Conservation (phyloP, 2,888 invertebrate species). For the Norana najaformis region DNA sequence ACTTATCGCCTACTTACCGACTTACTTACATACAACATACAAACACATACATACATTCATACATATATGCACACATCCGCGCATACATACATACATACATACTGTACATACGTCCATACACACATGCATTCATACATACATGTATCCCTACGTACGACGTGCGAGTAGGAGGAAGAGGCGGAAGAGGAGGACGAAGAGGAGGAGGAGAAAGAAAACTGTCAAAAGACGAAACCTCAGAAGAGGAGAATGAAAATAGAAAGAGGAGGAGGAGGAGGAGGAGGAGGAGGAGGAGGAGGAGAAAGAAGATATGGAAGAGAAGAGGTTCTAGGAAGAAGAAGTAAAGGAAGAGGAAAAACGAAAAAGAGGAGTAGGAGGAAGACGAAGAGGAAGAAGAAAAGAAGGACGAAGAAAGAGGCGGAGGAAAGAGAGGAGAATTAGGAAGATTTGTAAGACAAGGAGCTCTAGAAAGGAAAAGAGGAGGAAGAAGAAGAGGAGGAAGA, state of each 20-base stretch:
- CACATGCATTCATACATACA: not conserved
- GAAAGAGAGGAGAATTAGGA: no score
- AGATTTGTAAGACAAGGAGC: not conserved
- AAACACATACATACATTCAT: not conserved
- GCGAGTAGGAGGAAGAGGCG: no score
- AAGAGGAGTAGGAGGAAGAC: not conserved
- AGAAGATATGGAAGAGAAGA: no score
- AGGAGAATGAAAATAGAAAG: no score
- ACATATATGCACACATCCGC: not conserved
- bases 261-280: not conserved
- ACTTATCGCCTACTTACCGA: not conserved
- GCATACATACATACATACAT: no score
- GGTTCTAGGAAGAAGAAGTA: not conserved
- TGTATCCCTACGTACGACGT: not conserved
- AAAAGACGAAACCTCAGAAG: no score
- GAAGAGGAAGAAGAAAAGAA: not conserved
- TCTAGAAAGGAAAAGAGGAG: no score
- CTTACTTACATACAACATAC: no score
- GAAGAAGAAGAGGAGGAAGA: not conserved
- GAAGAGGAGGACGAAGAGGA: no score
- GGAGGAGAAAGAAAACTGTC: no score
- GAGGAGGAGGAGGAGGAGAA: no score
- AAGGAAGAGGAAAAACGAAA: not conserved
- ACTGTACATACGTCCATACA: no score
- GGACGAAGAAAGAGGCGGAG: not conserved